Evolutionary conservation across 2,113 vertebrate species (phyloP).

Genomic region (Poecile atricapillus): DNA sequence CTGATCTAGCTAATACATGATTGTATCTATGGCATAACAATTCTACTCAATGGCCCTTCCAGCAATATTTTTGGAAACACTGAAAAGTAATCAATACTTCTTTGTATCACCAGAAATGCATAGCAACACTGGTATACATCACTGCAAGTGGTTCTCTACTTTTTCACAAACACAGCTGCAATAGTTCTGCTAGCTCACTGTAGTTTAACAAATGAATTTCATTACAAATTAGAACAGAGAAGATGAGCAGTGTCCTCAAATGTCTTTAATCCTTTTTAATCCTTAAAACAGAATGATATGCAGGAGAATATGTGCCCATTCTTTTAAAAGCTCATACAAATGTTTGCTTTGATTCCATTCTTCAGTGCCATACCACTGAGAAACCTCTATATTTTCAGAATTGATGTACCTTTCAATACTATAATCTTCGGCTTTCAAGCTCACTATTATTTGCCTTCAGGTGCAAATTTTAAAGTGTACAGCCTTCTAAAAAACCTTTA

Average conservation of each 20-base stretch:
- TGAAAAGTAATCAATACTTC: constrained; percentile 64
- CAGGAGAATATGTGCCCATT: neutral
- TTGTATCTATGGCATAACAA: neutral
- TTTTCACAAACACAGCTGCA: constrained; percentile 41
- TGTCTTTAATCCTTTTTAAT: constrained; percentile 26
- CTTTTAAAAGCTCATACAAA: constrained; percentile 25
- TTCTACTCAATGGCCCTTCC: constrained; percentile 14
- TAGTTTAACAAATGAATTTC: constrained; percentile 34
- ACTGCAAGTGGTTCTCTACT: constrained; percentile 11
- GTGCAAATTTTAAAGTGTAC: constrained; percentile 74
- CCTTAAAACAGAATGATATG: constrained; percentile 16
- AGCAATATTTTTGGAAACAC: constrained; percentile 39
- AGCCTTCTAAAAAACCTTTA: constrained; percentile 75
- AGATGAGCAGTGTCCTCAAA: neutral
- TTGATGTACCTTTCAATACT: constrained; percentile 75
- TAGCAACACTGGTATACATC: constrained; percentile 5
- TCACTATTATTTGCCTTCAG: constrained; percentile 77
- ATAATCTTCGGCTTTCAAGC: constrained; percentile 76
- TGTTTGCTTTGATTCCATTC: constrained; percentile 46
- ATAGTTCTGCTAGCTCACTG: neutral
- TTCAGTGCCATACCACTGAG: constrained; percentile 50
- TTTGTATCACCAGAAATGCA: constrained; percentile 43
- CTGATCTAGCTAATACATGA: neutral
- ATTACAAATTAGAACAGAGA: neutral
- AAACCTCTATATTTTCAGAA: constrained; percentile 75